Conservation (phyloP, 92 coral and sea anemone species). For the Pocillopora meandrina region DNA sequence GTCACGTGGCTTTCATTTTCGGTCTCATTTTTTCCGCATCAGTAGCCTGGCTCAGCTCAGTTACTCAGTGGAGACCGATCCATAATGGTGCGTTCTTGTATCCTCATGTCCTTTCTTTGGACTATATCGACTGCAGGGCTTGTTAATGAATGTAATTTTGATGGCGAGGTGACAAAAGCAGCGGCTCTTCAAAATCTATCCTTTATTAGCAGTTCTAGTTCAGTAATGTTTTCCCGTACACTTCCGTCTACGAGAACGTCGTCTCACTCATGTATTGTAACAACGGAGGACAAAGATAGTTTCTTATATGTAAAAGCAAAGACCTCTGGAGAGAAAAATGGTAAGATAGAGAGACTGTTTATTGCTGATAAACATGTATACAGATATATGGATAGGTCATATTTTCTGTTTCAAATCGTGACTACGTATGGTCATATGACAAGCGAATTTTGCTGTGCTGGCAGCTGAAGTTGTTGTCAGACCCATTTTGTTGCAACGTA, state of each 20-base stretch:
- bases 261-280: constrained; percentile 29
- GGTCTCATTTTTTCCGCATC: not conserved
- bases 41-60: not conserved
- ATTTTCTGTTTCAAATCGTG: not conserved
- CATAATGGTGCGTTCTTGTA: not conserved
- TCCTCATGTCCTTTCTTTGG: not conserved
- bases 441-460: not conserved
- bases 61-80: not conserved
- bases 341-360: not conserved
- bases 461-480: not conserved
- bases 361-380: no score
- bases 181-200: not conserved
- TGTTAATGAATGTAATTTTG: constrained; percentile 31
- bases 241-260: constrained; percentile 21
- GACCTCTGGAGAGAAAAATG: constrained; percentile 23
- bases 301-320: constrained; percentile 37
- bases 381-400: not conserved
- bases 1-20: constrained; percentile 2
- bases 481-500: not conserved
- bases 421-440: not conserved
- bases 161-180: not conserved
- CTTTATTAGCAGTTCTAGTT: not conserved
- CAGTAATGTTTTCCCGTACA: not conserved
- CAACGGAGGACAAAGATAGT: constrained; percentile 12
- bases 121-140: constrained; percentile 19